These are phyloP conservation scores for Megastigmus dorsalis DNA, from an alignment of 2,888 invertebrate genomes.

Conservation along the genomic window DNA sequence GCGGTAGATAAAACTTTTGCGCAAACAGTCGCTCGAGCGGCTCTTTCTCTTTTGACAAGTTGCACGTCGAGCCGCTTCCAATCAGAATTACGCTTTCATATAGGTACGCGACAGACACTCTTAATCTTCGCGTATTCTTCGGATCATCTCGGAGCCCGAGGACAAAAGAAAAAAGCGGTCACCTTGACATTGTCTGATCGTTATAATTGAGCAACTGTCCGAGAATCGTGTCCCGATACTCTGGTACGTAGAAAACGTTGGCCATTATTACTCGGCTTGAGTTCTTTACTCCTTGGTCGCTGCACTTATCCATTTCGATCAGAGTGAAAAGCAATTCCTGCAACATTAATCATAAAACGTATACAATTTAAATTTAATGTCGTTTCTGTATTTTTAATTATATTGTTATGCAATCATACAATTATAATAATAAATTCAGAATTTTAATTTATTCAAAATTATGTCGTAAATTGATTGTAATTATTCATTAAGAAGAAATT, in stretches of 20 bases:
- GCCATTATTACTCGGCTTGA: conserved; percentile 91
- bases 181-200: conserved; percentile 90
- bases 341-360: conserved; percentile 58
- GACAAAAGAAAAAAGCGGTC: conserved; percentile 56
- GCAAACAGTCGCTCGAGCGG: conserved; percentile 59
- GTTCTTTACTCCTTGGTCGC: conserved; percentile 82
- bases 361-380: no score
- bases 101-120: neutral
- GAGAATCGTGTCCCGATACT: conserved; percentile 93
- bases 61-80: conserved; percentile 1
- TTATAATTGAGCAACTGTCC: conserved; percentile 88
- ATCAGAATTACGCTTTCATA: conserved; percentile 22
- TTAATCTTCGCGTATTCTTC: conserved; percentile 7
- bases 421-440: neutral
- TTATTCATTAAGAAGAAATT: neutral
- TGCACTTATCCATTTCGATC: conserved; percentile 86
- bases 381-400: no score
- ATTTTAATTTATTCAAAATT: neutral
- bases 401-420: no score
- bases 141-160: neutral
- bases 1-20: conserved; percentile 67
- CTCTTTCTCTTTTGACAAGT: conserved; percentile 25
- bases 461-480: neutral
- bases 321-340: conserved; percentile 91
- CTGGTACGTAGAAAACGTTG: conserved; percentile 93